Evolutionary conservation across 1,140 invertebrate genomes (phyloP), one percentile per base, ranked within the genome.

Genomic region (Mya arenaria): DNA sequence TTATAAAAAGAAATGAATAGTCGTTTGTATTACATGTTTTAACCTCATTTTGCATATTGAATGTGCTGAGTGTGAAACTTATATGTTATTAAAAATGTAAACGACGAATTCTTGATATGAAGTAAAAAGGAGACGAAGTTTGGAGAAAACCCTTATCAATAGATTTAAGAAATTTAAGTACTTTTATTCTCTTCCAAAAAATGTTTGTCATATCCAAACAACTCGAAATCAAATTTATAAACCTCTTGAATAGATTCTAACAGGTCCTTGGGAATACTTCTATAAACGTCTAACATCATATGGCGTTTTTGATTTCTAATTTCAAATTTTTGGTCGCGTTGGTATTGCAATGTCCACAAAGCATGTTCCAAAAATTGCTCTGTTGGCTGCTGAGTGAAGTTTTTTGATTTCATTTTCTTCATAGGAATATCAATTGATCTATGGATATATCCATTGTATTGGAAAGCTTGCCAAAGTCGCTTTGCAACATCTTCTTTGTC

Each of bases 141-240:
- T n/a, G n/a, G n/a, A n/a, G n/a, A n/a, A n/a, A n/a, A n/a, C n/a
- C n/a, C n/a, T n/a, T n/a, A n/a, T n/a, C n/a, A n/a, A n/a, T n/a
- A n/a, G n/a, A n/a, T n/a, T n/a, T n/a, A n/a, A n/a, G n/a, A n/a
- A n/a, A 62, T 28, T 17, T 32, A 32, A 23, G 30, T 17, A 36
- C 23, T 6, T 62, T 63, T n/a, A n/a, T n/a, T n/a, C n/a, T n/a
- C n/a, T n/a, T n/a, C n/a, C n/a, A 85, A 78, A n/a, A 85, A 74
- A 68, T 30, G n/a, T 52, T 44, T 23, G 39, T 73, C 71, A 25
- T 73, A 73, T 55, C 23, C 55, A 73, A 73, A 73, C 52, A 73
- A 19, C 37, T 73, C 55, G 60, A 73, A 73, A 36, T 73, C 71
- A 13, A 34, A n/a, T 23, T 58, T 56, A 34, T 58, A 73, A 15